A percentile compares a stretch with the other conserved stretches of the same genome.
These are phyloP conservation scores for Arothron firmamentum DNA, from an alignment of 2,113 vertebrate species.

Conservation along the genomic window DNA sequence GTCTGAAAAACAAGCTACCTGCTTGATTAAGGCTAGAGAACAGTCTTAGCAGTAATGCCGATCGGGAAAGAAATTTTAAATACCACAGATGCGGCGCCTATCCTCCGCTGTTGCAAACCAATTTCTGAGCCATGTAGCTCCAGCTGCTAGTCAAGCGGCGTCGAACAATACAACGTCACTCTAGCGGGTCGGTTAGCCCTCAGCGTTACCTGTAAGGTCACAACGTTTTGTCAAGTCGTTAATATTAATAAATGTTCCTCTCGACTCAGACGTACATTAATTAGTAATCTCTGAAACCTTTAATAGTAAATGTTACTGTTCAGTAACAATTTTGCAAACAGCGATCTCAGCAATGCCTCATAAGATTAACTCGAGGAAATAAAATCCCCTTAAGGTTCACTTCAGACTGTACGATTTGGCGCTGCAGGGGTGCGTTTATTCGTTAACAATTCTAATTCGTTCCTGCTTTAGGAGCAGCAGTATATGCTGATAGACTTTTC, in stretches of 20 bases:
- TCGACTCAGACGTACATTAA: not conserved
- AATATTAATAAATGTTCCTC: too few species aligned
- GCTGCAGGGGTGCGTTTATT: not conserved
- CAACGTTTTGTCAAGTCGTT: too few species aligned
- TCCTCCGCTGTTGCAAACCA: not conserved
- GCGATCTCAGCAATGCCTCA: conserved; percentile 10
- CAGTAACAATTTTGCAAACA: not conserved
- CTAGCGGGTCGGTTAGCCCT: not conserved
- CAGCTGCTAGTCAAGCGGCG: not conserved
- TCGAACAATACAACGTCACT: not conserved
- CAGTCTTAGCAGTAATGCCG: too few species aligned
- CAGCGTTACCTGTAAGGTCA: accelerated
- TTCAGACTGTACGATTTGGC: conserved; percentile 33
- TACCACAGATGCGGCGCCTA: too few species aligned
- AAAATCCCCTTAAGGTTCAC: accelerated
- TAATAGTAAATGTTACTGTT: not conserved
- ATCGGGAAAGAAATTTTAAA: too few species aligned
- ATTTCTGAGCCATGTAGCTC: conserved; percentile 8
- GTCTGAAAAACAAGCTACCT: too few species aligned
- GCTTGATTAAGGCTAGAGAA: too few species aligned
- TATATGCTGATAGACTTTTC: too few species aligned
- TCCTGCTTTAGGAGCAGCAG: accelerated
- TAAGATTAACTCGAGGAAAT: accelerated
- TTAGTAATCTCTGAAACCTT: not conserved
- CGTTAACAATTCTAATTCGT: not conserved